Base-by-base conservation (phyloP, 2,113 vertebrate species). In the Gulo gulo region DNA sequence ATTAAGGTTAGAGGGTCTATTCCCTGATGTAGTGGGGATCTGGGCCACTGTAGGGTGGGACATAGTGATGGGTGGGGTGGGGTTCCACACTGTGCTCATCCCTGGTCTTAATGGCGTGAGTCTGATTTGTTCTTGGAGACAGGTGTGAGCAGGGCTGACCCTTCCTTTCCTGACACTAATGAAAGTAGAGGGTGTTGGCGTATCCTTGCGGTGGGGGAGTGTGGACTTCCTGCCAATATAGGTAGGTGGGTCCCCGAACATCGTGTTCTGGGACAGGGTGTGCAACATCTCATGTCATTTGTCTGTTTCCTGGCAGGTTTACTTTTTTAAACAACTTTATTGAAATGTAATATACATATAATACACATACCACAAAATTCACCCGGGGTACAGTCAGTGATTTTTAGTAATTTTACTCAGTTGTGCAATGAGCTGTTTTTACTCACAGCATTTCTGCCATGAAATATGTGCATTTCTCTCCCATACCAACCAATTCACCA, bases 111-210 rank as follows among this genome's bases (percentile, higher is more conserved):
- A 26, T 36, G 85, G 20, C 31, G 16, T 29, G n/a, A 2, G 3
- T 45, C 36, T 67, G 24, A 50, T 84, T 83, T 39, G 42, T 81
- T 57, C 26, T 45, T 83, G 92, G 24, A 57, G 59, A 6, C 29
- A 50, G 26, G 45, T 16, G 0, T 47, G 24, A 59, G n/a, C 57
- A 74, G 81, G 39, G 55, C 36, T 9, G 78, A 42, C 16, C 20
- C 4, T 8, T 81, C 65, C 39, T 50, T 82, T 15, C 16, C 4
- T 6, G 45, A 23, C 12, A 24, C 13, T 5, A 21, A 1, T 0
- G 0, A 18, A 57, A 3, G 13, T 1, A 2, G 3, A 15, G 16
- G 50, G 14, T 13, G 1, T 52, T 12, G 1, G 45, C 7, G 4
- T 21, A 5, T 29, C 50, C 81, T 21, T 12, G 15, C 2, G 2